Conservation (phyloP, 2,797 vertebrate species). For the Myotis vivesi region DNA sequence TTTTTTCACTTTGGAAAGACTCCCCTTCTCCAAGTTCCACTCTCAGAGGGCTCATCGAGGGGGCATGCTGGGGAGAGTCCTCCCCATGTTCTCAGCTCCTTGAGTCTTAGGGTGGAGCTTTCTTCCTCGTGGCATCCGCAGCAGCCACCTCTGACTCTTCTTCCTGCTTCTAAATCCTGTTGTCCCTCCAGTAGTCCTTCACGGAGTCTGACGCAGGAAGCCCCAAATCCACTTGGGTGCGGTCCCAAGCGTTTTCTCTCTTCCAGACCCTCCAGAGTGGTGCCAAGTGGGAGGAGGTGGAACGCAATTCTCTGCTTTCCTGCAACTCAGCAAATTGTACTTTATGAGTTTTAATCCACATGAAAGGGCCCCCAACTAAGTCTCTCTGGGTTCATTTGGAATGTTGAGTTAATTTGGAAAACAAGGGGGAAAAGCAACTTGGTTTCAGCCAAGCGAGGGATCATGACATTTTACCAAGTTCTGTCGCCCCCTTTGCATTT, state of each 20-base stretch:
- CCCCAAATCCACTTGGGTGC: slow-evolving; percentile 22
- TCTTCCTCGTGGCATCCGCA: neutral
- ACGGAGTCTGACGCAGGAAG: neutral
- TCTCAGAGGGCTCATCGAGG: neutral
- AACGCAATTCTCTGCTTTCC: slow-evolving; percentile 51
- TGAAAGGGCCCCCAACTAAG: slow-evolving; percentile 69
- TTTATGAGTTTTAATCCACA: slow-evolving; percentile 77
- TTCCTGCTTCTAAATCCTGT: neutral
- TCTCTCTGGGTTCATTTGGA: slow-evolving; percentile 69
- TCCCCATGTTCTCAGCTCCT: neutral
- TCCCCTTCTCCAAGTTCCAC: neutral
- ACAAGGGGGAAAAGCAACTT: slow-evolving; percentile 59
- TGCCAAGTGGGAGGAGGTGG: slow-evolving; percentile 62
- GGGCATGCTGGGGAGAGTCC: neutral
- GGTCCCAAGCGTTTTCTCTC: neutral
- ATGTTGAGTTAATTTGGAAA: slow-evolving; percentile 79
- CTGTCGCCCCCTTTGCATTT: neutral
- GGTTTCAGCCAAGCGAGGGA: slow-evolving; percentile 53
- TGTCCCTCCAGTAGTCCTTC: neutral
- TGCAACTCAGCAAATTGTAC: slow-evolving; percentile 77
- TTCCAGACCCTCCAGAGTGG: slow-evolving; percentile 47
- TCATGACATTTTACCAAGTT: slow-evolving; percentile 54
- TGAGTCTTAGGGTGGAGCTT: neutral
- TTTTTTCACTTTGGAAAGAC: neutral
- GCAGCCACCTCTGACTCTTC: neutral